phyloP scores from a whole-genome alignment of 2,797 vertebrate genomes.

The Melanotaenia nigrans region DNA sequence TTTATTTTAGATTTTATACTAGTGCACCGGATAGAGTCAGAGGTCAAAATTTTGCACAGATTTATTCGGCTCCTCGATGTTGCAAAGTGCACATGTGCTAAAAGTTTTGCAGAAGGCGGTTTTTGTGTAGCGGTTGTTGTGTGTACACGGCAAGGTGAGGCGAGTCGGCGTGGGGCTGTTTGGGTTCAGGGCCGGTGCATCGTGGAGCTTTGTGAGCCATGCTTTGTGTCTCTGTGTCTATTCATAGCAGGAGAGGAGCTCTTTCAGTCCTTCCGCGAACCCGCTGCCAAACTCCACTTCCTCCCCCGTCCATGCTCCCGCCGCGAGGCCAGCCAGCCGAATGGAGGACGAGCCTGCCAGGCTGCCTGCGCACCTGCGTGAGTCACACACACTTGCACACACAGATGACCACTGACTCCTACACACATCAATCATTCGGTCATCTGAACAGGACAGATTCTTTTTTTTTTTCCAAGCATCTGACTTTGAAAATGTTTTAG shows the following conservation, averaged over 20 bases:
- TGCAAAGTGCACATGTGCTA: conserved; percentile 1
- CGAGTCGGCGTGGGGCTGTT: conserved; percentile 55
- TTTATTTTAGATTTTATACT: no score
- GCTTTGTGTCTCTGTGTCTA: conserved; percentile 85
- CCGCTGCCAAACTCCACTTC: conserved; percentile 91
- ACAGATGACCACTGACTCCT: conserved; percentile 45
- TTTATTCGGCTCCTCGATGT: background rate
- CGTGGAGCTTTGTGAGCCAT: conserved; percentile 74
- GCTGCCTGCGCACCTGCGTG: conserved; percentile 96
- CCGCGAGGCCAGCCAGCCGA: conserved; percentile 87
- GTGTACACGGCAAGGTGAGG: conserved; percentile 45
- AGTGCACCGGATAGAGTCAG: no score
- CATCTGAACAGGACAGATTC: conserved; percentile 34
- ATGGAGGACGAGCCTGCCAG: conserved; percentile 94
- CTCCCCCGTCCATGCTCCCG: conserved; percentile 93
- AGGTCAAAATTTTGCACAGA: no score
- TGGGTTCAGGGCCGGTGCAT: conserved; percentile 73
- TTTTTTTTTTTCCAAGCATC: conserved; percentile 12
- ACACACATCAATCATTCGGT: conserved; percentile 37
- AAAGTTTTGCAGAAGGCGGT: conserved; percentile 10
- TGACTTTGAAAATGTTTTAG: conserved; percentile 20
- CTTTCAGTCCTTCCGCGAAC: conserved; percentile 95
- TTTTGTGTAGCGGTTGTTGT: conserved; percentile 28
- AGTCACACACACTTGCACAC: conserved; percentile 78
- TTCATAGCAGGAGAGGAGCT: conserved; percentile 96